A percentile compares a stretch with the other conserved stretches of the same genome.
phyloP scores from a whole-genome alignment of 2,797 vertebrate genomes.

The Chelonia mydas region DNA sequence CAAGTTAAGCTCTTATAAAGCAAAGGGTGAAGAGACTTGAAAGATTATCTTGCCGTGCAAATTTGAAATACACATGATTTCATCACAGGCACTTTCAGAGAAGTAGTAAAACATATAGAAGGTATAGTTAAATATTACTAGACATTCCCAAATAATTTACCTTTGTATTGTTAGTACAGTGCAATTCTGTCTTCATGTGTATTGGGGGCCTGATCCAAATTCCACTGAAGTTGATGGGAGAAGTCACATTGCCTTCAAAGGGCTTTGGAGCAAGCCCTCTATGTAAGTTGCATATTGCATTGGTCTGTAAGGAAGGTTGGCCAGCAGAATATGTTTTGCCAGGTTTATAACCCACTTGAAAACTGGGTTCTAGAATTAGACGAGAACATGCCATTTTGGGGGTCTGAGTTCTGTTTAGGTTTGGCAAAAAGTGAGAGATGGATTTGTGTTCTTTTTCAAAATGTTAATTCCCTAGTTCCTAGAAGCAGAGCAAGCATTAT shows the following conservation, averaged over 20 bases:
- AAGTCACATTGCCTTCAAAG: conserved; percentile 53
- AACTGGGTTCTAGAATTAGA: conserved; percentile 22
- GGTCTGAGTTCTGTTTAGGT: conserved; percentile 1
- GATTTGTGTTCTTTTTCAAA: not conserved
- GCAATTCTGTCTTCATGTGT: not conserved
- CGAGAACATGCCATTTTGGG: not conserved
- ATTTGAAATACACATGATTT: not conserved
- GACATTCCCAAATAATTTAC: not conserved
- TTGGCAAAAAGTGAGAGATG: not conserved
- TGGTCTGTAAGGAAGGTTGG: conserved; percentile 21
- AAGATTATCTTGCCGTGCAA: conserved; percentile 6
- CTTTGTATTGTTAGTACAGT: not conserved
- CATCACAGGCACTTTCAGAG: not conserved
- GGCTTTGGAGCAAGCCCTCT: not conserved
- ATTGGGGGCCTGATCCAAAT: not conserved
- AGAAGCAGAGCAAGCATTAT: conserved; percentile 23
- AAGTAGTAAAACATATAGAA: not conserved
- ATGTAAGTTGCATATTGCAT: conserved; percentile 47
- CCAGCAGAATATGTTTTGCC: not conserved
- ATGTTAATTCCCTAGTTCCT: not conserved
- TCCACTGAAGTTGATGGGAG: not conserved
- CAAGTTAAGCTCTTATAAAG: conserved; percentile 24
- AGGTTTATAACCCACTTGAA: conserved; percentile 39
- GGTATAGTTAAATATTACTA: not conserved
- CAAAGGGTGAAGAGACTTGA: not conserved